A percentile compares a stretch with the other conserved stretches of the same genome.
phyloP scores from a whole-genome alignment of 2,888 invertebrate species.

The Oeneis ivallda region DNA sequence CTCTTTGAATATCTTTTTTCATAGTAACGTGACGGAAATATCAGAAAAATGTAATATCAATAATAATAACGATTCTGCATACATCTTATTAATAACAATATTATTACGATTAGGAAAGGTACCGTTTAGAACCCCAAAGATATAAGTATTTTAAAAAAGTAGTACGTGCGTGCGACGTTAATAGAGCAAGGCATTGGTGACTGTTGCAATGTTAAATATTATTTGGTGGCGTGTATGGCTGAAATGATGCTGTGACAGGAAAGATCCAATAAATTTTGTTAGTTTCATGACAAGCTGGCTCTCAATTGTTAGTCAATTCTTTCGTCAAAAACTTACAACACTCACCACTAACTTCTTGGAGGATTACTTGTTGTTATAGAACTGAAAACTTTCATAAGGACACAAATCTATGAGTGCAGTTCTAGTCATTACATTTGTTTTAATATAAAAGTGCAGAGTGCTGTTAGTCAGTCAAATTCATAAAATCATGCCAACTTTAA shows the following conservation, averaged over 20 bases:
- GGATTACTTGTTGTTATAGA: conserved; percentile 71
- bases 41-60: neutral
- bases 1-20: neutral
- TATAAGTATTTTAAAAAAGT: conserved; percentile 1
- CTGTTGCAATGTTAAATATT: conserved; percentile 27
- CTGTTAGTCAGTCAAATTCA: conserved; percentile 72
- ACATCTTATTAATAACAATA: neutral
- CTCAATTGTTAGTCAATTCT: conserved; percentile 63
- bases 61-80: neutral
- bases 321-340: conserved; percentile 76
- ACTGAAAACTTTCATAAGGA: conserved; percentile 75
- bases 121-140: neutral
- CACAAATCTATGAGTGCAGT: conserved; percentile 73
- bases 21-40: neutral
- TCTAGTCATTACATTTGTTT: conserved; percentile 59
- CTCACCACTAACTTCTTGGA: conserved; percentile 78
- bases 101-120: conserved; percentile 8
- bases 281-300: conserved; percentile 38
- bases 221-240: conserved; percentile 30
- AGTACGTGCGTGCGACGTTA: conserved; percentile 29
- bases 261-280: conserved; percentile 31
- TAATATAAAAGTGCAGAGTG: conserved; percentile 65
- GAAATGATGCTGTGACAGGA: conserved; percentile 29
- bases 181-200: conserved; percentile 28
- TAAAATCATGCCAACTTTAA: conserved; percentile 70